Conservation (phyloP, 2,797 vertebrate genomes). For the Cetoscarus ocellatus region DNA sequence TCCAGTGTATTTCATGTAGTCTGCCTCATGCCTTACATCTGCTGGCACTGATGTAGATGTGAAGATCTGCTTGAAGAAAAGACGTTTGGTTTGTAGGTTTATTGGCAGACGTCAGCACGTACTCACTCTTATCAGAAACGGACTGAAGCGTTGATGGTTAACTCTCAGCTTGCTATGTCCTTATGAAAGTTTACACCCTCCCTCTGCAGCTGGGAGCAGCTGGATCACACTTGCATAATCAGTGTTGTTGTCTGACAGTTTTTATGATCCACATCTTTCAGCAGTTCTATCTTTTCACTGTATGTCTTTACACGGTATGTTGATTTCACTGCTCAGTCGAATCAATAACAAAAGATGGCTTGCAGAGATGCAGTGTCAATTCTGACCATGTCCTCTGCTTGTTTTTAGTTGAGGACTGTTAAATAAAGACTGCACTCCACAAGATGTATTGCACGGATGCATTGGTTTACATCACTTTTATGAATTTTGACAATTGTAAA, state of each 20-base stretch:
- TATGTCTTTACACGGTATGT: background rate
- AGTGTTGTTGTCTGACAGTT: background rate
- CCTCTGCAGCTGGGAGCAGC: slow-evolving; percentile 6
- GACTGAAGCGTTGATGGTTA: slow-evolving; percentile 21
- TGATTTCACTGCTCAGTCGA: background rate
- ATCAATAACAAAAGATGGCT: too few relatives aligned
- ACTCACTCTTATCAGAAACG: slow-evolving; percentile 43
- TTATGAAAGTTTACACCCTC: slow-evolving; percentile 13
- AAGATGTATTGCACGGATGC: too few relatives aligned
- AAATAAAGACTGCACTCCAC: too few relatives aligned
- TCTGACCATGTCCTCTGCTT: too few relatives aligned
- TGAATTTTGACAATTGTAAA: too few relatives aligned
- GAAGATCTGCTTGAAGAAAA: slow-evolving; percentile 20
- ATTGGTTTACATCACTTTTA: too few relatives aligned
- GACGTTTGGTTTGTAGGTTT: slow-evolving; percentile 34
- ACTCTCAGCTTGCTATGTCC: slow-evolving; percentile 8
- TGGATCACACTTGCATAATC: slow-evolving; percentile 1
- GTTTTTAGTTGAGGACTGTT: too few relatives aligned
- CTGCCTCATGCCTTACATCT: slow-evolving; percentile 31
- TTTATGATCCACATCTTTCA: background rate
- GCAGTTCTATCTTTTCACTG: background rate
- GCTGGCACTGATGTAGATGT: slow-evolving; percentile 13
- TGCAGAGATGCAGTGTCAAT: too few relatives aligned
- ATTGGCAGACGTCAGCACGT: slow-evolving; percentile 25
- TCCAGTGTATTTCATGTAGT: slow-evolving; percentile 28